These are phyloP conservation scores for Melitaea athalia DNA, from an alignment of 2,888 invertebrate genomes.

Conservation along the genomic window DNA sequence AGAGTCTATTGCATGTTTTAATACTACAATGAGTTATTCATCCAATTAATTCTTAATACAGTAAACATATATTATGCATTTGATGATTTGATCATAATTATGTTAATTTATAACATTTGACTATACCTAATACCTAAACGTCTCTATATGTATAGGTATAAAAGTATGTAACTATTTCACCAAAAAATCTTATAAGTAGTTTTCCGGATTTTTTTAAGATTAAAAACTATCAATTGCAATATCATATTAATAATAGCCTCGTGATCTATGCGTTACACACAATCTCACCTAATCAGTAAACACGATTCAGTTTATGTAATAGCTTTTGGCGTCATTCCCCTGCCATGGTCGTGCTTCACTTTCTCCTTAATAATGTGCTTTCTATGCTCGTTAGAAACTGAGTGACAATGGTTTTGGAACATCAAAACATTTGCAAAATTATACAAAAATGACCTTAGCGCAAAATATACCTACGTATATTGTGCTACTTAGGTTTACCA, in stretches of 20 bases:
- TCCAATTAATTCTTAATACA: no score
- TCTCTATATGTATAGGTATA: not conserved
- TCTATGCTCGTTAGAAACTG: constrained; percentile 61
- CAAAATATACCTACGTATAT: no score
- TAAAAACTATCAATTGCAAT: not conserved
- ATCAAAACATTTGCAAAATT: not conserved
- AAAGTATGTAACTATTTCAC: not conserved
- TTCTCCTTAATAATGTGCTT: constrained; percentile 72
- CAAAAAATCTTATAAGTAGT: not conserved
- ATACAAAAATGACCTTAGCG: not conserved
- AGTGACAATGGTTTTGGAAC: constrained; percentile 20
- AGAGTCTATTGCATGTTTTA: no score
- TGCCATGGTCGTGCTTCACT: constrained; percentile 65
- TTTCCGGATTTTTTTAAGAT: not conserved
- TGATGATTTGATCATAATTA: no score
- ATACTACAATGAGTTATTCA: no score
- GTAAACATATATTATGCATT: not conserved
- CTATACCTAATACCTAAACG: no score
- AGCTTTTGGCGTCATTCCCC: constrained; percentile 59
- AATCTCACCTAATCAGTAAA: constrained; percentile 68
- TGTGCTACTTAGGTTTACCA: not conserved
- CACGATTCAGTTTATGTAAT: constrained; percentile 67
- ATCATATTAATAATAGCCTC: not conserved
- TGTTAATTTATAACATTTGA: no score
- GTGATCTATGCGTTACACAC: constrained; percentile 38